A percentile compares a stretch with the other conserved stretches of the same genome.
Evolutionary conservation across 2,888 invertebrate species (phyloP).

Genomic region (Tiphia femorata): DNA sequence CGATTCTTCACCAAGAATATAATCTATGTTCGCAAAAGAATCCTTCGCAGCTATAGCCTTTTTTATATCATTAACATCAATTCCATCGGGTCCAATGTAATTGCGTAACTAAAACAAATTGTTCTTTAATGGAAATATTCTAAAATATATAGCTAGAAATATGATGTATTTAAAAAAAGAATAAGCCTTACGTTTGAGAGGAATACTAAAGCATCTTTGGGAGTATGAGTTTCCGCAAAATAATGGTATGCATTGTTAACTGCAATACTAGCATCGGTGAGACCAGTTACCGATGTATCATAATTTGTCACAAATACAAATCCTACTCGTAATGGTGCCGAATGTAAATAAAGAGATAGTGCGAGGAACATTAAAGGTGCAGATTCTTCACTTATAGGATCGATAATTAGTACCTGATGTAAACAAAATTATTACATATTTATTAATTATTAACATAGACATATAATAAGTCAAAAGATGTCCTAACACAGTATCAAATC

Average conservation of each 20-base stretch:
- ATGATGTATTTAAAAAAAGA: neutral
- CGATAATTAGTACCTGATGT: conserved; percentile 83
- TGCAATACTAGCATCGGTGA: conserved; percentile 83
- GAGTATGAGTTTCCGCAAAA: conserved; percentile 82
- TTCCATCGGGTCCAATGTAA: conserved; percentile 41
- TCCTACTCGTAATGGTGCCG: conserved; percentile 91
- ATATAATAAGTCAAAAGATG: no score
- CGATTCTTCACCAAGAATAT: conserved; percentile 88
- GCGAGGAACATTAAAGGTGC: conserved; percentile 85
- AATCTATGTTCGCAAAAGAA: conserved; percentile 74
- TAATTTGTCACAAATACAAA: conserved; percentile 82
- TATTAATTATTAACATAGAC: no score
- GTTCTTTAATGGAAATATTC: neutral
- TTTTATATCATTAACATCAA: conserved; percentile 76
- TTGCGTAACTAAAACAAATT: conserved; percentile 46
- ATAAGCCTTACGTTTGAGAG: conserved; percentile 79
- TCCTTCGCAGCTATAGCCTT: conserved; percentile 74
- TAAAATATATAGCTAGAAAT: neutral
- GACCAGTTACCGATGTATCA: conserved; percentile 72
- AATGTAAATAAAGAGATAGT: conserved; percentile 91
- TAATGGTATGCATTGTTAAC: conserved; percentile 92
- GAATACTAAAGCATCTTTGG: conserved; percentile 85
- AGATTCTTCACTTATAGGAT: conserved; percentile 81
- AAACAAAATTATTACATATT: conserved; percentile 30
- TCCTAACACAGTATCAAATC: neutral